Conservation (phyloP, 2,797 vertebrate species). For the Balearica regulorum region DNA sequence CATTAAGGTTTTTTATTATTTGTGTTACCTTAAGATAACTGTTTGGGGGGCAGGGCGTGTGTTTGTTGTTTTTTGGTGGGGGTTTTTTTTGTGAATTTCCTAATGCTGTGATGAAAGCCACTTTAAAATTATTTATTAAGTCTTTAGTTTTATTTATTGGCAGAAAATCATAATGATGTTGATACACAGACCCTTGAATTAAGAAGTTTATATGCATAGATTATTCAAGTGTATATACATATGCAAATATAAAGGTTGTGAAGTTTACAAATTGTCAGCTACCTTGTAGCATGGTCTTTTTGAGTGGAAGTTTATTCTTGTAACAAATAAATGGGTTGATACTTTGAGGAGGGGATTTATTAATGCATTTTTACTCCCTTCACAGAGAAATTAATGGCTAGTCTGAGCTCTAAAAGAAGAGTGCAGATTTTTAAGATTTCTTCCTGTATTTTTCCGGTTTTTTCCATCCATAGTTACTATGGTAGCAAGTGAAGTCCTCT, state of each 20-base stretch:
- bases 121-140: neutral
- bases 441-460: neutral
- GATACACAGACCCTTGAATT: neutral
- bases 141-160: neutral
- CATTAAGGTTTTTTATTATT: neutral
- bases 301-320: neutral
- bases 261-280: neutral
- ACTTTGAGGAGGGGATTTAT: neutral
- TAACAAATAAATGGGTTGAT: neutral
- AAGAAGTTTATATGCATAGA: neutral
- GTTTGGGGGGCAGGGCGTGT: no score
- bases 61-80: no score
- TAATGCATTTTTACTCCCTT: neutral
- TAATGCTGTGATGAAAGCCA: neutral
- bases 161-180: neutral
- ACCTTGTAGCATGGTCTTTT: neutral
- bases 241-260: neutral
- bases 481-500: neutral
- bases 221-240: neutral
- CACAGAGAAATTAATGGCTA: neutral
- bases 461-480: neutral
- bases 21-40: neutral
- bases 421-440: neutral
- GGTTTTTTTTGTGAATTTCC: neutral
- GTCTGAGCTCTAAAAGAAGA: neutral